Base-by-base conservation (phyloP, 2,888 invertebrate species). In the Nemotelus nigrinus region DNA sequence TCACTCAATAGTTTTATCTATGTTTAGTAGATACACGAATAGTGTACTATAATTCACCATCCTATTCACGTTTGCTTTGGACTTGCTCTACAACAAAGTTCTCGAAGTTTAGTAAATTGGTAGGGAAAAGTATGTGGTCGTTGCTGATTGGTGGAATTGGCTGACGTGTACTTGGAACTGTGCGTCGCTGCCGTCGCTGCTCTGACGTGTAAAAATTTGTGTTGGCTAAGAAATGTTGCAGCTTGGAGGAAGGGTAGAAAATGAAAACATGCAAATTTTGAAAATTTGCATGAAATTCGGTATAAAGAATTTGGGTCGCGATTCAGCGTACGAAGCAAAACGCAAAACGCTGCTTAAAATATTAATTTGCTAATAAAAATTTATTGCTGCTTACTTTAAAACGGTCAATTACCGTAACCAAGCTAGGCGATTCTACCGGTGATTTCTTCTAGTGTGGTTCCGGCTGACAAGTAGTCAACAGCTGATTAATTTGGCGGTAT, bases 101-200 rank as follows among this genome's bases (percentile, higher is more conserved):
- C 72, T 72, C 55, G 60, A 58, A 60, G 47, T 47, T 58, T 72
- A 45, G 48, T 10, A 53, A 53, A 58, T 47, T 58, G 72, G 39
- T 60, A 60, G 72, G 0, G 47, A 25, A 72, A n/a, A 3, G 0
- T 68, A 72, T 58, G 72, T 72, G 58, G 57, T 10, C 58, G 39
- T 47, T 10, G 44, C 72, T 58, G 72, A 72, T 72, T 72, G 72
- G 72, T 39, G 4, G 60, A 47, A 47, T 57, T 53, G 58, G 7
- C 58, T 72, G 72, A 72, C 72, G 72, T 72, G 72, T 44, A 58
- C 44, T 47, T 25, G 25, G 60, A 72, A 55, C 53, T 70, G 58
- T 72, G 72, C 58, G 57, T 57, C 47, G 72, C 68, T 72, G 55
- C 45, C 58, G 57, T 57, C 47, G 72, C 68, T 72, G 55, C 45